Evolutionary conservation across 64 coral and sea anemone genomes (phyloP).

Genomic region (Anthopleura sola): DNA sequence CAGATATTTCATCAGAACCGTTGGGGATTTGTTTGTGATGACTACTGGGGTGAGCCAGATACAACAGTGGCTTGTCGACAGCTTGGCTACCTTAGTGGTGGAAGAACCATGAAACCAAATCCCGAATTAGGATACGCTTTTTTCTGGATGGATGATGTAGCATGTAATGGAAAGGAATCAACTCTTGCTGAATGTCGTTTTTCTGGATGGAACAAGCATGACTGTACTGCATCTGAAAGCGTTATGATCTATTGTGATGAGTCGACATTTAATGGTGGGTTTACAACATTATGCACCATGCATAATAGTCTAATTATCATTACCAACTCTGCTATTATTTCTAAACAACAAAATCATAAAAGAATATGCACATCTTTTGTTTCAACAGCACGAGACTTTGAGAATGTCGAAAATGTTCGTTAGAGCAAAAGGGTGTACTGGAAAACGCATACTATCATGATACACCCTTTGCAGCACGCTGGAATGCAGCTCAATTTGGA

Average conservation of each 20-base stretch:
- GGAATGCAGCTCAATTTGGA: too few relatives aligned
- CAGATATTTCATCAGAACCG: neutral
- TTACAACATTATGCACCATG: too few relatives aligned
- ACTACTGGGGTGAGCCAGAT: neutral
- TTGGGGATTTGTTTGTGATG: constrained; percentile 6
- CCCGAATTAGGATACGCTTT: neutral
- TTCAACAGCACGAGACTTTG: too few relatives aligned
- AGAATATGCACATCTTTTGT: too few relatives aligned
- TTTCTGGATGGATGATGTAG: too few relatives aligned
- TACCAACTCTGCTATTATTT: too few relatives aligned
- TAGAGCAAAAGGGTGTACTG: too few relatives aligned
- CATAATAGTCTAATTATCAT: too few relatives aligned
- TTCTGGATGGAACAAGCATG: neutral
- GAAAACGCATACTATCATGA: too few relatives aligned
- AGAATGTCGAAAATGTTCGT: too few relatives aligned
- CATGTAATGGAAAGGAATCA: neutral
- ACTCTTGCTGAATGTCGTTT: neutral
- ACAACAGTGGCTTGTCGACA: neutral
- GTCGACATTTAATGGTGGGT: neutral
- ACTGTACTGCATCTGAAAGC: neutral
- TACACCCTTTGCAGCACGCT: too few relatives aligned
- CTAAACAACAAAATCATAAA: too few relatives aligned
- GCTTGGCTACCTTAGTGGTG: neutral
- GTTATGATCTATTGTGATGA: neutral
- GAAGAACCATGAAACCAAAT: neutral